Evolutionary conservation across 2,888 invertebrate species (phyloP), one percentile per base, ranked within the genome.

Genomic region (Sminthurinus aureus): DNA sequence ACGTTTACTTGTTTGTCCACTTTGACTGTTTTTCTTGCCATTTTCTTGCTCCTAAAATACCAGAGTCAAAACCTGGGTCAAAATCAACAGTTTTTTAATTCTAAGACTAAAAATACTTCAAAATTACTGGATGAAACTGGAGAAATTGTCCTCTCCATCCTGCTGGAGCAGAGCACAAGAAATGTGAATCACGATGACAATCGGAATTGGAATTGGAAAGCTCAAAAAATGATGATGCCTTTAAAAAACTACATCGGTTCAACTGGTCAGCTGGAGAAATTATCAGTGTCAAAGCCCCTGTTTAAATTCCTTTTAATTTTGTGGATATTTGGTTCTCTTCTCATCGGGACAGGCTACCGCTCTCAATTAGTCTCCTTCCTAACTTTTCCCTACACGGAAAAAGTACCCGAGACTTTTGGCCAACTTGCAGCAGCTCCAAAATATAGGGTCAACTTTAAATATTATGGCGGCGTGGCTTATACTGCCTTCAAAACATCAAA

Each of bases 391-490:
- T 84, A 52, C 20, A 22, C 64, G 0, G 81, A 84, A 52, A 73
- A 81, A 0, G 75, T 79, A 13, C 85, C 85, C 0, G 82, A 83
- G 11, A 85, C 84, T 13, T 86, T 86, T 69, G 64, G 79, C 64
- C 78, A 85, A 52, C 79, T 86, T 0, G 83, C 76, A 0, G 78
- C 74, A 15, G 9, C 71, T 13, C 64, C 78, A 1, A 26, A 81
- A 13, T 86, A 84, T 50, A 66, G 69, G 11, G 74, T 85, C 4
- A 78, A 77, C 50, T 84, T 86, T 12, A 82, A 81, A 51, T 85
- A 75, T 15, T 83, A 84, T 22, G 86, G 86, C 0, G 86, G 86
- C 3, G 83, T 85, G 15, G 86, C 85, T 2, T 84, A 81, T 38
- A 12, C 18, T 13, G 20, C 81, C 8, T 84, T 86, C 18, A 81